Evolutionary conservation across 2,113 vertebrate species (phyloP), one percentile per base, ranked within the genome.

Genomic region (Toxostoma redivivum): DNA sequence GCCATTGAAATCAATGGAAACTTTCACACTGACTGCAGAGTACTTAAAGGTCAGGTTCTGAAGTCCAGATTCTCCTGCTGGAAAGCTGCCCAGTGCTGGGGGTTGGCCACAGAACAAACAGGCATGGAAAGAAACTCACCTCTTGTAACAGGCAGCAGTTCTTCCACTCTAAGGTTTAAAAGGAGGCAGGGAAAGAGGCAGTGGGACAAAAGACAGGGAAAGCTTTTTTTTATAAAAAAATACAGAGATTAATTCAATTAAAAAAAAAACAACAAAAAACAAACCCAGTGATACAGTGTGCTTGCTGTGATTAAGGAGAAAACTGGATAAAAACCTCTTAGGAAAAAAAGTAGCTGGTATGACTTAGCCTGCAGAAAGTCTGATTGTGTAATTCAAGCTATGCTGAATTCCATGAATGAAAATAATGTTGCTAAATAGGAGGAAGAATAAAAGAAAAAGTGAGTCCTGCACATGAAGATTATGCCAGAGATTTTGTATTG

Each of bases 1-100:
- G 66, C 70, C 47, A 37, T 8, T 80, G 62, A 90, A 92, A 91
- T 96, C 90, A 82, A 62, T 95, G 81, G 70, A 57, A 72, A 79
- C 27, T 57, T 85, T 91, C 57, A 27, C 50, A 42, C 21, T 85
- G 72, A 64, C 69, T 89, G 54, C 48, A 84, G 61, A 79, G 21
- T 70, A 62, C 31, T 38, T 93, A 81, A 92, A 86, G 67, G 80
- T 94, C 76, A 66, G 71, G 27, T 38, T 92, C 54, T 83, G 20
- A 70, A 70, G 44, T 70, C 60, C 65, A 44, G 51, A 66, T 77
- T 66, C 60, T 71, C 19, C 15, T 66, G 18, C 58, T 85, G 90
- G 71, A 84, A 87, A 35, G 12, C 17, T 81, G 53, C 84, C 61
- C 61, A 22, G 44, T 0, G 0, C 38, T 69, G 23, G 20, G 21